A percentile compares a stretch with the other conserved stretches of the same genome.
Conservation (phyloP, 2,888 invertebrate species). For the Nemurella pictetii region DNA sequence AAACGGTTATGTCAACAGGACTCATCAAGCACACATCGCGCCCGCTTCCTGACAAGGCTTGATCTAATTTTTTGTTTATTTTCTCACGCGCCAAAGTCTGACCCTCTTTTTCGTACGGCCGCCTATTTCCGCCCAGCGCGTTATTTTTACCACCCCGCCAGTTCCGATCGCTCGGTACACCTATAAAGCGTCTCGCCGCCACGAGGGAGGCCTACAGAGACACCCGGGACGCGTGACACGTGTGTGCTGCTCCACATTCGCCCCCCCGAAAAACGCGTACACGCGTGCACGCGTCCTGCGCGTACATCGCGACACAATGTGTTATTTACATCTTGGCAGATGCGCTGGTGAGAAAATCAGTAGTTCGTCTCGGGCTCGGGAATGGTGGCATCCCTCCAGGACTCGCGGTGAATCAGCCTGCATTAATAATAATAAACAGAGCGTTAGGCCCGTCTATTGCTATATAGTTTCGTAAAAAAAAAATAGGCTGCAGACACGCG, state of each 20-base stretch:
- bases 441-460: background rate
- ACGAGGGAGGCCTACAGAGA: background rate
- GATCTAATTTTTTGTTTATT: background rate
- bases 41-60: background rate
- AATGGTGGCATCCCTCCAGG: conserved; percentile 12
- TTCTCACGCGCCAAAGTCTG: background rate
- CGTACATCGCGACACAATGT: background rate
- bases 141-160: background rate
- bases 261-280: background rate
- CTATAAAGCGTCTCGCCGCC: background rate
- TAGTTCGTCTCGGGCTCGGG: background rate
- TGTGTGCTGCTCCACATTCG: background rate
- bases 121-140: background rate
- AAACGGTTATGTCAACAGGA: background rate
- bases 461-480: background rate
- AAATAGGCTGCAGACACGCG: background rate
- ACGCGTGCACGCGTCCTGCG: background rate
- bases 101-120: background rate
- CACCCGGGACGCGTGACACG: background rate
- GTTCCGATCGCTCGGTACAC: background rate
- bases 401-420: background rate
- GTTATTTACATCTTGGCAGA: conserved; percentile 19
- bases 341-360: background rate
- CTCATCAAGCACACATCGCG: background rate
- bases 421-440: background rate